These are phyloP conservation scores for Lota lota DNA, from an alignment of 2,113 vertebrate species.

Conservation along the genomic window DNA sequence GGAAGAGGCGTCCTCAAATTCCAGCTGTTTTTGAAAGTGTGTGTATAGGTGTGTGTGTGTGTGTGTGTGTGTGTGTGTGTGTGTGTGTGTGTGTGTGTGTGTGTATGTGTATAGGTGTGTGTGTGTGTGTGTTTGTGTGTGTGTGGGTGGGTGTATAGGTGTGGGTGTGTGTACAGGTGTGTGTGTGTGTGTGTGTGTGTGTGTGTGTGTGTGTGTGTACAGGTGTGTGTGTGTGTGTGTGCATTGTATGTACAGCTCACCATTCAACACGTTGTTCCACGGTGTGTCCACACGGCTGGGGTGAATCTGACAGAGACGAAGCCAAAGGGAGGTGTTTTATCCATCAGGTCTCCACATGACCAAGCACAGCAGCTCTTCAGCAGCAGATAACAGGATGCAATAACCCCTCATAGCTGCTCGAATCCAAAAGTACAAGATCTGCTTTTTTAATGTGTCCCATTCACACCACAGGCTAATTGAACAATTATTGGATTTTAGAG, in stretches of 20 bases:
- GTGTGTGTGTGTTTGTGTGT: too few species aligned
- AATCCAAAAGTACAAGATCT: too few species aligned
- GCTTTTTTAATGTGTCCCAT: too few species aligned
- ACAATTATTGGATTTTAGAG: too few species aligned
- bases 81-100: not conserved
- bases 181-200: constrained; percentile 15
- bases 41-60: not conserved
- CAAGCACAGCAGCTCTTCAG: constrained; percentile 50
- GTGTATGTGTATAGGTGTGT: not conserved
- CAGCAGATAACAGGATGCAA: constrained; percentile 38
- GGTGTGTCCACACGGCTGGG: constrained; percentile 13
- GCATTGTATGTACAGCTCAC: not conserved
- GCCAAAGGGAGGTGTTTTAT: constrained; percentile 39
- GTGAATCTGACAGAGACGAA: constrained; percentile 19
- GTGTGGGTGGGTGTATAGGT: too few species aligned
- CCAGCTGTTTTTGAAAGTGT: too few species aligned
- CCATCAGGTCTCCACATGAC: constrained; percentile 55
- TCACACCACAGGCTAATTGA: too few species aligned
- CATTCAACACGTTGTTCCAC: too few species aligned
- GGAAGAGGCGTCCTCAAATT: too few species aligned
- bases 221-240: constrained; percentile 6
- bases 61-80: not conserved
- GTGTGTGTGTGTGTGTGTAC: not conserved
- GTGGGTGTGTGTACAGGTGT: not conserved
- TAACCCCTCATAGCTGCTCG: not conserved